Evolutionary conservation across 2,113 vertebrate species (phyloP), one percentile per base, ranked within the genome.

Genomic region (Notarius quadriscutis): DNA sequence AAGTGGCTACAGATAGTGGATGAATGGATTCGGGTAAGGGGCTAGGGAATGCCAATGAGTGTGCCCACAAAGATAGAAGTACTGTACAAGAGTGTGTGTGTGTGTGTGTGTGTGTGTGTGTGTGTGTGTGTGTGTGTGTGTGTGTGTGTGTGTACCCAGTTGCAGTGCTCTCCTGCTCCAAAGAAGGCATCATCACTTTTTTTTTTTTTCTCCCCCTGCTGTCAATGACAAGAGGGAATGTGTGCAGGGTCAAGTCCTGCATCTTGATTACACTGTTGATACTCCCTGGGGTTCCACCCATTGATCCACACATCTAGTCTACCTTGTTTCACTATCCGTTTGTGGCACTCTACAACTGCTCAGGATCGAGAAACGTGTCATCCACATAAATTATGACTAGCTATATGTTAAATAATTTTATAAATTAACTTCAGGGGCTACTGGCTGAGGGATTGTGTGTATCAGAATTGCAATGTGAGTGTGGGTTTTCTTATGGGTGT

Each of bases 221-320:
- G 92, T 93, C 93, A 93, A 93, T 96, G 96, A 96, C 96, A 96
- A 94, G 93, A 91, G 94, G 94, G 95, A 95, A 95, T 95, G 94
- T 93, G 94, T 93, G 95, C 96, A 96, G 96, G 96, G 96, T 96
- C 96, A 96, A 95, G 94, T 94, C 95, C 93, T 95, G 96, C 96
- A 97, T 97, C 95, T 94, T 96, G 96, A 97, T 97, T 95, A 95
- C 92, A 94, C 91, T 93, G 94, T 94, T 94, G 92, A 95, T 89
- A 93, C 89, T 95, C 96, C 96, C 94, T 94, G 93, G 96, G 96
- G 96, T 95, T 91, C 91, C 93, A 93, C 95, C 50, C 96, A 97
- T 97, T 96, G 97, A 97, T 97, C 96, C 95, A 95, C 94, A 96
- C 96, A 96, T 96, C 96, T 96, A 96, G 95, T 97, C 97, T 96